A percentile compares a stretch with the other conserved stretches of the same genome.
Conservation (phyloP, 2,113 vertebrate species). For the Equus quagga region DNA sequence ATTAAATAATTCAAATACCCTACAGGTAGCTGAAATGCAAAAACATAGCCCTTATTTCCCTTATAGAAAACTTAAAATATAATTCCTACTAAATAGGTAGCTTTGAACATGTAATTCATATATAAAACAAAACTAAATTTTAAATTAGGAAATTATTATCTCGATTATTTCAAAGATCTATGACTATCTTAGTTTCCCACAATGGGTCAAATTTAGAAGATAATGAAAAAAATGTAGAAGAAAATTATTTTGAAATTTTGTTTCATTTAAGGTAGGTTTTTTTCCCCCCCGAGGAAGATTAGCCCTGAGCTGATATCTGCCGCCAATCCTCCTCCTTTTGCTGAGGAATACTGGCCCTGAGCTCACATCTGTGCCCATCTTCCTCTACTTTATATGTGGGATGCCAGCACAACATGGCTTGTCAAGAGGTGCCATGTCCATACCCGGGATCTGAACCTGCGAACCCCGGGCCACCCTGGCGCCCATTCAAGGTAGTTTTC, state of each 20-base stretch:
- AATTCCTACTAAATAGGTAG: background rate
- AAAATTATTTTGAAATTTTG: constrained; percentile 42
- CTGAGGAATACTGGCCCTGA: too few relatives aligned
- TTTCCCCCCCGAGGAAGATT: too few relatives aligned
- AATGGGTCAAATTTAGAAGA: background rate
- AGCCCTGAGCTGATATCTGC: too few relatives aligned
- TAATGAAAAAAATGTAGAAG: constrained; percentile 38
- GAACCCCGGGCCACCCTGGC: too few relatives aligned
- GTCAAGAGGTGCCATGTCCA: too few relatives aligned
- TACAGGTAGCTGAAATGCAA: background rate
- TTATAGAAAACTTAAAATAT: constrained; percentile 51
- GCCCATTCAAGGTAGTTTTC: background rate
- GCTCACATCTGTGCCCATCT: too few relatives aligned
- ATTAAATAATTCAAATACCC: constrained; percentile 35
- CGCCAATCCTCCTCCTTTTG: too few relatives aligned
- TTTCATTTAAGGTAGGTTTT: constrained; percentile 36
- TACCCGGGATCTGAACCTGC: too few relatives aligned
- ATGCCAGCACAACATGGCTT: too few relatives aligned
- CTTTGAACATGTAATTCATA: constrained; percentile 24
- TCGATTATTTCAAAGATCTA: constrained; percentile 28
- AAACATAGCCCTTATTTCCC: constrained; percentile 23
- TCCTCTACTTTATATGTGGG: too few relatives aligned
- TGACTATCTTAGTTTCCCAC: background rate
- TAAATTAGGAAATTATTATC: constrained; percentile 39
- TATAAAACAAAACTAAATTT: constrained; percentile 41